Base-by-base conservation (phyloP, 2,797 vertebrate genomes). In the Cryptoprocta ferox region DNA sequence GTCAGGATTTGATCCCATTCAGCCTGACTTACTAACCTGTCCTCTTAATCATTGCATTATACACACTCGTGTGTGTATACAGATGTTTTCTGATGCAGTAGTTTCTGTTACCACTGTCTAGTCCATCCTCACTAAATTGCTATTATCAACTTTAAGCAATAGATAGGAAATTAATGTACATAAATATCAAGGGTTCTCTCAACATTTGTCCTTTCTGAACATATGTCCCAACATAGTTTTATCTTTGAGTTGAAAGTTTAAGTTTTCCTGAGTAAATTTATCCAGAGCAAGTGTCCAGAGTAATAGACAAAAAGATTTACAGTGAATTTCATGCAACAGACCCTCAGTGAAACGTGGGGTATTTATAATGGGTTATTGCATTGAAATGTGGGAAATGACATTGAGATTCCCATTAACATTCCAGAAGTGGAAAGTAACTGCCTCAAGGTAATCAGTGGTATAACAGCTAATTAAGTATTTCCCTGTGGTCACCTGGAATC, bases 391-490 rank as follows among this genome's bases (percentile, higher is more conserved):
- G 63, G 28, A 89, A 80, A 87, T 92, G 65, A 97, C 94, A 93
- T 28, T 97, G 93, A 95, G 76, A 95, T 56, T 81, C 11, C 39
- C 61, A 91, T 97, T 94, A 96, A 89, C 35, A 93, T 97, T 97
- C 80, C 59, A 88, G 32, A 96, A 89, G 35, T 78, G 61, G 35
- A 95, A 94, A 97, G 65, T 68, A 94, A 93, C 65, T 88, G 19
- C 86, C 89, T 35, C 66, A 65, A 91, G 82, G 32, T 84, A 96
- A 97, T 95, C 71, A 94, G 53, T 3, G 26, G n/a, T 91, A 37
- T 84, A 63, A 73, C 37, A 95, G 50, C 91, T 97, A 95, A 96
- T 98, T 96, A 98, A 92, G 7, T 68, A 88, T 97, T 68, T 96
- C 91, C 70, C 79, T 81, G 11, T 90, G 91, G 94, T 95, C 83